Evolutionary conservation across 1,140 invertebrate genomes (phyloP).

Genomic region (Archivesica marissinica): DNA sequence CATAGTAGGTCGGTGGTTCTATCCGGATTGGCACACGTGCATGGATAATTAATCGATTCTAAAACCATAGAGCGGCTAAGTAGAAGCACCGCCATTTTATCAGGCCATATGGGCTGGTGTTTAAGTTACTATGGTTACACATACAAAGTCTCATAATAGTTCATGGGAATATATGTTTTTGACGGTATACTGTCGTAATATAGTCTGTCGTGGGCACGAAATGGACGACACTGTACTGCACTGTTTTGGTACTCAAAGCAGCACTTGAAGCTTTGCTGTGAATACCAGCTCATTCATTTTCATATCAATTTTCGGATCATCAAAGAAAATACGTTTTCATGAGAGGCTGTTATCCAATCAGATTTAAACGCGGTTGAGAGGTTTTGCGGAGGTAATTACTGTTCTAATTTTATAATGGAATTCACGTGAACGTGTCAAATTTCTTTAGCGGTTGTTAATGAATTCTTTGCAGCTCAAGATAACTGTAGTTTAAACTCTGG

Average conservation of each 20-base stretch:
- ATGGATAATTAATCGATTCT: no score
- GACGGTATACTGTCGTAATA: no score
- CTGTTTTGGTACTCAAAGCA: neutral
- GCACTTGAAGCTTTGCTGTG: slow-evolving; percentile 21
- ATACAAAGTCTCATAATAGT: no score
- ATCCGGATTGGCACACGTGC: no score
- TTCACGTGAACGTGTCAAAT: slow-evolving; percentile 62
- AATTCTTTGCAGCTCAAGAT: slow-evolving; percentile 35
- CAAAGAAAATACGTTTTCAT: slow-evolving; percentile 61
- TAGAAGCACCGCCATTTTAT: no score
- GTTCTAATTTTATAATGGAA: slow-evolving; percentile 63
- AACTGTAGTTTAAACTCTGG: slow-evolving; percentile 42
- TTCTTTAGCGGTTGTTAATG: slow-evolving; percentile 62
- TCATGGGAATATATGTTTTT: no score
- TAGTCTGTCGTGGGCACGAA: no score
- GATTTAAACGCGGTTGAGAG: slow-evolving; percentile 46
- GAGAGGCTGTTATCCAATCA: slow-evolving; percentile 56
- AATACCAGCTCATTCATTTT: slow-evolving; percentile 41
- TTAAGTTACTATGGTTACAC: no score
- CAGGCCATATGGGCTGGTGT: no score
- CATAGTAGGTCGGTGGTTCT: no score
- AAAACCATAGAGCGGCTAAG: no score
- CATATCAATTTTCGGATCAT: slow-evolving; percentile 53
- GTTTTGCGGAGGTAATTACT: slow-evolving; percentile 55
- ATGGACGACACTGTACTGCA: no score